phyloP scores from a whole-genome alignment of 2,113 vertebrate species.

The Callopanchax toddi region DNA sequence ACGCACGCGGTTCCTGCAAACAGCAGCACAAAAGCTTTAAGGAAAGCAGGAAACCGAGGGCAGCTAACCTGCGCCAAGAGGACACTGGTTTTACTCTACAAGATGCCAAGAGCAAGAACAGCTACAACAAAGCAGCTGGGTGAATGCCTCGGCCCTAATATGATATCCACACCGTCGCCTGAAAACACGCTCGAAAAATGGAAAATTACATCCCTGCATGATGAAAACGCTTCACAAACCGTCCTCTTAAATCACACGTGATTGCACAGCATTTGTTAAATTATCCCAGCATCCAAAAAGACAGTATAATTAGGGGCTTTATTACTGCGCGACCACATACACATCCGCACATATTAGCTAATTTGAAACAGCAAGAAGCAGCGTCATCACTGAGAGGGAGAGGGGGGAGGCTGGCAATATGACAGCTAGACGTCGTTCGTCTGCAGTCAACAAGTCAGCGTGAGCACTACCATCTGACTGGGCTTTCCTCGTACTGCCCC shows the following conservation, averaged over 20 bases:
- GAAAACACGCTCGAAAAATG: conserved; percentile 25
- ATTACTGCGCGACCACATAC: conserved; percentile 34
- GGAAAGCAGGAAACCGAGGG: conserved; percentile 19
- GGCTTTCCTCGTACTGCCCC: conserved; percentile 60
- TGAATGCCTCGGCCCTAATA: conserved; percentile 41
- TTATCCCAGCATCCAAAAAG: conserved; percentile 1
- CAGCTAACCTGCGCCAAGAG: conserved; percentile 20
- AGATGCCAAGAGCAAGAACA: conserved; percentile 28
- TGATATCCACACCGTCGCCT: conserved; percentile 17
- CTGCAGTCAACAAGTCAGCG: conserved; percentile 67
- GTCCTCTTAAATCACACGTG: neutral
- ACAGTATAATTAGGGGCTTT: conserved; percentile 7
- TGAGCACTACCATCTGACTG: conserved; percentile 72
- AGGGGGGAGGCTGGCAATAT: conserved; percentile 59
- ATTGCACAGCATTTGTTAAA: neutral
- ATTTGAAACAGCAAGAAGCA: conserved; percentile 44
- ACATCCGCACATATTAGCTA: conserved; percentile 51
- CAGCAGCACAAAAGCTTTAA: conserved; percentile 38
- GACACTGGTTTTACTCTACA: conserved; percentile 29
- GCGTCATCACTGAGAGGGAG: conserved; percentile 44
- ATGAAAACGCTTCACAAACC: neutral
- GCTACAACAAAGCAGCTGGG: conserved; percentile 26
- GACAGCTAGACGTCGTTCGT: conserved; percentile 71
- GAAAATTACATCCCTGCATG: neutral
- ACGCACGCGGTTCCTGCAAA: conserved; percentile 41